A percentile compares a stretch with the other conserved stretches of the same genome.
Conservation (phyloP, 2,888 invertebrate species). For the Ornithoptera alexandrae region DNA sequence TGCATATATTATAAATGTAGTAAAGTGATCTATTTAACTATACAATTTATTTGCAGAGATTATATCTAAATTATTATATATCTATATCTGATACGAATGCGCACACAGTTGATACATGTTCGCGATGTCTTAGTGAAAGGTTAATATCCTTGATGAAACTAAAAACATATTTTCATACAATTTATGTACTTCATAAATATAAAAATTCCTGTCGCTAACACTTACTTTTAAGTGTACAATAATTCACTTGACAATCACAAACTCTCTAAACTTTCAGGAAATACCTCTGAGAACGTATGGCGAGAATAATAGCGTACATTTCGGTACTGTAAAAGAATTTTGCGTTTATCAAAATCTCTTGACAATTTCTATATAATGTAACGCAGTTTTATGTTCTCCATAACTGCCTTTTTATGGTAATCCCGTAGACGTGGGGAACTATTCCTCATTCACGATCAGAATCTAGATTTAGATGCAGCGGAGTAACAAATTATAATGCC, state of each 20-base stretch:
- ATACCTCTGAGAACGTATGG: not conserved
- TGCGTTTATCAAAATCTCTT: conserved; percentile 21
- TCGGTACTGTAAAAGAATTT: conserved; percentile 16
- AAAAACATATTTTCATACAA: too few species aligned
- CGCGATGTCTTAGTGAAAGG: too few species aligned
- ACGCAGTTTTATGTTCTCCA: conserved; percentile 34
- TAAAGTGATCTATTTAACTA: too few species aligned
- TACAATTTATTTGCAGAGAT: too few species aligned
- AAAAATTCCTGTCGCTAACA: too few species aligned
- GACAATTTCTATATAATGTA: conserved; percentile 21
- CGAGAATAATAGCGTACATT: conserved; percentile 9
- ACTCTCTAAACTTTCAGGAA: not conserved
- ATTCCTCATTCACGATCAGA: conserved; percentile 42
- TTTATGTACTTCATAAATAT: too few species aligned
- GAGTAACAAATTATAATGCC: conserved; percentile 33
- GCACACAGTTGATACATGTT: too few species aligned
- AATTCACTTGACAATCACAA: not conserved
- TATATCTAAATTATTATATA: too few species aligned
- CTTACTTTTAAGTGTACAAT: too few species aligned
- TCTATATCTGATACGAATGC: too few species aligned
- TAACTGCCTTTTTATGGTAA: conserved; percentile 44
- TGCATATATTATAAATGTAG: too few species aligned
- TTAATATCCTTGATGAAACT: too few species aligned
- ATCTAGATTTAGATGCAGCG: conserved; percentile 36
- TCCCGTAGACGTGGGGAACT: conserved; percentile 34